phyloP scores from a whole-genome alignment of 2,888 invertebrate species.

The Drosophila incognita region DNA sequence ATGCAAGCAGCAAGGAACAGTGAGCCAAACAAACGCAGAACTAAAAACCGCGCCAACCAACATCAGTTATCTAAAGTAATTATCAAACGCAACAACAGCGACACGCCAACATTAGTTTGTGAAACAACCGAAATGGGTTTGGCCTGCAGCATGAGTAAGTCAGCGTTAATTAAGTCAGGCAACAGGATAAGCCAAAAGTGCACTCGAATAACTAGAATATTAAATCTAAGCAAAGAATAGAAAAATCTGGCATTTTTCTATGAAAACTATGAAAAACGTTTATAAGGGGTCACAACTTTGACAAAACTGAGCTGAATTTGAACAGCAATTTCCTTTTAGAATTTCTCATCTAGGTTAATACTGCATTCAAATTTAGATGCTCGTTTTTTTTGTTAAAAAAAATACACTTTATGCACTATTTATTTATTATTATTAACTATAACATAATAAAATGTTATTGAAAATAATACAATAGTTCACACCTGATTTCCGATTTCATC shows the following conservation, averaged over 20 bases:
- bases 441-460: neutral
- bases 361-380: neutral
- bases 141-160: constrained; percentile 52
- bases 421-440: neutral
- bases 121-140: constrained; percentile 23
- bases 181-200: constrained; percentile 30
- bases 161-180: constrained; percentile 71
- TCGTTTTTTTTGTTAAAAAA: neutral
- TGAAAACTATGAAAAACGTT: neutral
- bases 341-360: neutral
- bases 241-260: neutral
- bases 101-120: constrained; percentile 29
- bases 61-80: constrained; percentile 77
- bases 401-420: too few relatives aligned
- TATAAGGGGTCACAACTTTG: neutral
- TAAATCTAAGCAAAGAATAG: neutral
- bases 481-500: constrained; percentile 1
- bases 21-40: constrained; percentile 25
- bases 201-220: constrained; percentile 21
- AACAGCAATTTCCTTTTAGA: neutral
- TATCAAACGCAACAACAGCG: constrained; percentile 57
- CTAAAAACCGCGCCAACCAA: constrained; percentile 51
- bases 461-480: neutral
- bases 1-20: constrained; percentile 47
- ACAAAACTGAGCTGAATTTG: neutral